These are phyloP conservation scores for Drosophila subquinaria DNA, from an alignment of 2,888 invertebrate species.

Conservation along the genomic window DNA sequence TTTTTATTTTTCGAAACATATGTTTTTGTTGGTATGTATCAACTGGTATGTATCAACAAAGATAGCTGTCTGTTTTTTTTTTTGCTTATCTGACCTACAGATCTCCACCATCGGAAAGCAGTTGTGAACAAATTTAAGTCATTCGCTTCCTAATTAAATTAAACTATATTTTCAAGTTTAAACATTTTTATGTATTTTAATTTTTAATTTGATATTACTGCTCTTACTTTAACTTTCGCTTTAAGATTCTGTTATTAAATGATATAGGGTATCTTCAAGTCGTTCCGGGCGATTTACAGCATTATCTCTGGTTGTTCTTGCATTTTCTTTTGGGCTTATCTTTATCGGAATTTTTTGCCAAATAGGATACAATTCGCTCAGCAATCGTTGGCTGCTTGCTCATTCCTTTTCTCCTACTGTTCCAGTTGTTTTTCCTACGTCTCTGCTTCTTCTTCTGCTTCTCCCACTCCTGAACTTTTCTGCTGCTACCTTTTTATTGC, in stretches of 20 bases:
- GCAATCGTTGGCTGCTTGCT: constrained; percentile 47
- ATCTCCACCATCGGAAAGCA: too few species aligned
- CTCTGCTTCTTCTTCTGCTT: neutral
- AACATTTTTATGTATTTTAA: too few species aligned
- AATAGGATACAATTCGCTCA: constrained; percentile 54
- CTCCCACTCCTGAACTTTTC: constrained; percentile 2
- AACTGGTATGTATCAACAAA: too few species aligned
- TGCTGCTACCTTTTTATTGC: constrained; percentile 22
- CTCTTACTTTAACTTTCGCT: too few species aligned
- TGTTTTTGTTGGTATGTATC: too few species aligned
- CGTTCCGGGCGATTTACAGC: neutral
- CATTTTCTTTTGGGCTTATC: constrained; percentile 5
- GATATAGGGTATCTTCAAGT: neutral
- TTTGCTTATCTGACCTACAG: too few species aligned
- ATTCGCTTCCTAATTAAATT: too few species aligned
- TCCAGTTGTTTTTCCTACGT: constrained; percentile 1
- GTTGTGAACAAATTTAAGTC: too few species aligned
- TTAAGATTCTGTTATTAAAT: neutral
- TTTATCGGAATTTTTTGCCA: constrained; percentile 18
- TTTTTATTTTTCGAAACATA: too few species aligned
- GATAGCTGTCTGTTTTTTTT: too few species aligned
- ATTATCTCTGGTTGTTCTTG: neutral
- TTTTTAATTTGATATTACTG: neutral
- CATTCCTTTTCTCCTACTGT: constrained; percentile 38
- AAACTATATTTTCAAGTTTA: too few species aligned